Percentiles rank a stretch among this genome's conserved stretches.
Conservation (phyloP, 2,113 vertebrate species). For the Lepisosteus osseus region DNA sequence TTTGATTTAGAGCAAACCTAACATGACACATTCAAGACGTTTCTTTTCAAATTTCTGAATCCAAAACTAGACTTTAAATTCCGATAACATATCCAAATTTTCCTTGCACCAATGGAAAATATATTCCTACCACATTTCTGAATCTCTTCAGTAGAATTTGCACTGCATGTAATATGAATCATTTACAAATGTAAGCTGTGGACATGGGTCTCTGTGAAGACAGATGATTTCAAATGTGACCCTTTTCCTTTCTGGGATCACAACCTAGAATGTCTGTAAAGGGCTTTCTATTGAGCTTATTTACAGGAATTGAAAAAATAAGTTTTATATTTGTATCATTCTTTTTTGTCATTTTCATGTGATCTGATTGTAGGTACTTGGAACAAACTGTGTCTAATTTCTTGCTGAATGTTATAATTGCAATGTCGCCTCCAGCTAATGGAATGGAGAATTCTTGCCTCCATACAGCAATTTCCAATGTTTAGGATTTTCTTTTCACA, state of each 20-base stretch:
- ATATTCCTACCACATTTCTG: too few species aligned
- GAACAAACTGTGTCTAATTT: slow-evolving; percentile 82
- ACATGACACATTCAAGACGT: too few species aligned
- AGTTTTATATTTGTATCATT: slow-evolving; percentile 39
- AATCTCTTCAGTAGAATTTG: too few species aligned
- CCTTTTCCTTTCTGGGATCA: slow-evolving; percentile 17
- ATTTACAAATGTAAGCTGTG: too few species aligned
- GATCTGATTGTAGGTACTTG: slow-evolving; percentile 80
- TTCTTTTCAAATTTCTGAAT: too few species aligned
- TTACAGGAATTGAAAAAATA: slow-evolving; percentile 41
- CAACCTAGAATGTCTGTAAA: slow-evolving; percentile 29
- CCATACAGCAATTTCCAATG: slow-evolving; percentile 70
- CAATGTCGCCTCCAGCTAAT: slow-evolving; percentile 68
- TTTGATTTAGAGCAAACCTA: too few species aligned
- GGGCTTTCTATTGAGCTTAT: slow-evolving; percentile 10
- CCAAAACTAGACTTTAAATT: too few species aligned
- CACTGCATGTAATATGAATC: too few species aligned
- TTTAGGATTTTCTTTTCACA: slow-evolving; percentile 56
- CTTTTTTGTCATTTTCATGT: slow-evolving; percentile 69
- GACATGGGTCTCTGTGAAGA: too few species aligned
- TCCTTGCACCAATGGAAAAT: too few species aligned
- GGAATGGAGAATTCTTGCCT: slow-evolving; percentile 61
- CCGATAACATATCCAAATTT: too few species aligned
- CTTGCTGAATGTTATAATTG: slow-evolving; percentile 76
- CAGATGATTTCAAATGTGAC: background rate